These are phyloP conservation scores for Channa argus DNA, from an alignment of 2,113 vertebrate genomes.

Conservation along the genomic window DNA sequence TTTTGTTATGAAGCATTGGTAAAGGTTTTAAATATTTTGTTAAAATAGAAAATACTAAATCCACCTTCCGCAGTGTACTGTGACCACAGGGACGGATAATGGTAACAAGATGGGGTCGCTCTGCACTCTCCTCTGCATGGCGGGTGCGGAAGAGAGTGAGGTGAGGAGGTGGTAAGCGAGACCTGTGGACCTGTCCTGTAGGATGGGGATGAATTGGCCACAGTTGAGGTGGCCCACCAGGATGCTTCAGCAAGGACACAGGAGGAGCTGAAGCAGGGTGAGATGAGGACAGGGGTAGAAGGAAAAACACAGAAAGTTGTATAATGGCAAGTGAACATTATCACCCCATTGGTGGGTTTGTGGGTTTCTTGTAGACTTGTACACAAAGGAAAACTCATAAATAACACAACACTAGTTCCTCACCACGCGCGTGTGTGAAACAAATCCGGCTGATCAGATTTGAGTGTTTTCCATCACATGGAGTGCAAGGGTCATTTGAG, in stretches of 20 bases:
- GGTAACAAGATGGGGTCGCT: conserved; percentile 91
- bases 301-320: conserved; percentile 22
- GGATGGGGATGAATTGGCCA: conserved; percentile 58
- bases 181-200: conserved; percentile 26
- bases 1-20: too few species aligned
- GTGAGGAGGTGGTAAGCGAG: conserved; percentile 40
- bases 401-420: conserved; percentile 69
- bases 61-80: conserved; percentile 87
- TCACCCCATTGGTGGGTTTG: conserved; percentile 10
- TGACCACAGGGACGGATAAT: conserved; percentile 87
- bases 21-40: too few species aligned
- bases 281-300: not conserved
- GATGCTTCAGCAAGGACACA: conserved; percentile 35
- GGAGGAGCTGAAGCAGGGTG: conserved; percentile 51
- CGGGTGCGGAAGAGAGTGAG: conserved; percentile 79
- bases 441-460: conserved; percentile 81
- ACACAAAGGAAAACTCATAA: conserved; percentile 51
- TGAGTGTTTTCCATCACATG: conserved; percentile 77
- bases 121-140: conserved; percentile 87
- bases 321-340: conserved; percentile 23
- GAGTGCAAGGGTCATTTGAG: conserved; percentile 77
- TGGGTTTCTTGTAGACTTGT: conserved; percentile 22
- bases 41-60: not conserved
- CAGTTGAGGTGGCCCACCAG: conserved; percentile 40
- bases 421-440: conserved; percentile 58